phyloP scores from a whole-genome alignment of 2,113 vertebrate genomes.

The Proterorhinus semilunaris region DNA sequence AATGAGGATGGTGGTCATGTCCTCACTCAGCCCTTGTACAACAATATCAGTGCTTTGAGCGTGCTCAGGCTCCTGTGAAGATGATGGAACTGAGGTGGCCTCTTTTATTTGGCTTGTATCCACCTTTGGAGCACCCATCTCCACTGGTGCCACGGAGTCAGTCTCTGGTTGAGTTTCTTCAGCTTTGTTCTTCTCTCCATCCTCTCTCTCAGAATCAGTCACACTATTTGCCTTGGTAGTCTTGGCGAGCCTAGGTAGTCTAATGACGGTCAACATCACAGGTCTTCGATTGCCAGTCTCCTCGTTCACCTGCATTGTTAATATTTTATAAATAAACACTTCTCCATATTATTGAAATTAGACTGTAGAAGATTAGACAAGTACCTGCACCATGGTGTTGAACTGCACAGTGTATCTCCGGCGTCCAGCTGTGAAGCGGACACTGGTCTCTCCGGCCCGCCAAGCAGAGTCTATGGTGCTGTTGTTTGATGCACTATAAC shows the following conservation, averaged over 20 bases:
- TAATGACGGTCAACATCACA: slow-evolving; percentile 90
- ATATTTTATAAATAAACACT: neutral
- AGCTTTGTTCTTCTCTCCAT: slow-evolving; percentile 75
- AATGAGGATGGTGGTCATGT: slow-evolving; percentile 90
- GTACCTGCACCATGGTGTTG: slow-evolving; percentile 95
- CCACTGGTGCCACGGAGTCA: slow-evolving; percentile 70
- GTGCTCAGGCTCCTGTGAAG: slow-evolving; percentile 62
- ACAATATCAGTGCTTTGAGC: slow-evolving; percentile 72
- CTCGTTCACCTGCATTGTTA: slow-evolving; percentile 83
- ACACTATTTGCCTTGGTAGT: slow-evolving; percentile 79
- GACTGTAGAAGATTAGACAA: neutral
- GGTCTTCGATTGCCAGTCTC: slow-evolving; percentile 91
- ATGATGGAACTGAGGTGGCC: slow-evolving; percentile 46
- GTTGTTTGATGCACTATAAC: slow-evolving; percentile 93
- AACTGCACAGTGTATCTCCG: slow-evolving; percentile 92
- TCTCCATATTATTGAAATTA: neutral
- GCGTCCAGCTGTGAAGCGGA: slow-evolving; percentile 90
- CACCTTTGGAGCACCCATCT: slow-evolving; percentile 75
- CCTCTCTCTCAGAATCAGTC: slow-evolving; percentile 84
- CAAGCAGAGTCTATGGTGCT: slow-evolving; percentile 93
- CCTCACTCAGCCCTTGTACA: slow-evolving; percentile 87
- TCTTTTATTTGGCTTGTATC: slow-evolving; percentile 70
- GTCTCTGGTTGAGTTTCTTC: slow-evolving; percentile 69
- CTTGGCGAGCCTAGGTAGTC: slow-evolving; percentile 82
- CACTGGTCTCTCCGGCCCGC: slow-evolving; percentile 92